Conservation (phyloP, 92 coral and sea anemone species). For the Montipora capitata region DNA sequence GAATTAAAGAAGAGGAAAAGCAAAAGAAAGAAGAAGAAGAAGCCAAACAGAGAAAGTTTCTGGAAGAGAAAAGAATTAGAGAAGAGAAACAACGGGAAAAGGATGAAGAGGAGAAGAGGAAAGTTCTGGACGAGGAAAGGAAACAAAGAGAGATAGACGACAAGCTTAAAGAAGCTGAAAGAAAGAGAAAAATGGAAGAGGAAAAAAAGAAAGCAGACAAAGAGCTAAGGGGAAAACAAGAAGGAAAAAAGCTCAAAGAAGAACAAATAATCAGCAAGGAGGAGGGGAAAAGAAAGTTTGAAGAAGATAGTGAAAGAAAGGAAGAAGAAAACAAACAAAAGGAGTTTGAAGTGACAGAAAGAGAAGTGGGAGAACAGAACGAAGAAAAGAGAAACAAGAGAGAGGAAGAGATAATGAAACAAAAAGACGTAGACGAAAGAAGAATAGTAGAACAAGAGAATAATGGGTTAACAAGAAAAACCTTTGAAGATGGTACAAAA, state of each 20-base stretch:
- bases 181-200: constrained; percentile 20
- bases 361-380: background rate
- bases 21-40: background rate
- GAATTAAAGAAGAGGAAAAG: background rate
- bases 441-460: background rate
- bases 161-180: constrained; percentile 7
- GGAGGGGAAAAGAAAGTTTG: constrained; percentile 27
- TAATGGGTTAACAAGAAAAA: constrained; percentile 3
- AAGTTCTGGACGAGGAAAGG: constrained; percentile 15
- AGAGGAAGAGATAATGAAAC: background rate
- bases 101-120: background rate
- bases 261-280: constrained; percentile 29
- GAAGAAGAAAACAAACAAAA: background rate
- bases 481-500: constrained; percentile 12
- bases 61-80: background rate
- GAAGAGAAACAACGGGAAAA: background rate
- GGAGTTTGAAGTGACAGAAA: background rate
- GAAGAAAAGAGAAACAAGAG: background rate
- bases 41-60: background rate
- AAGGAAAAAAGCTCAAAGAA: constrained; percentile 14
- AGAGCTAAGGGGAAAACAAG: constrained; percentile 16
- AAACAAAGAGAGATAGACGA: background rate
- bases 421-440: background rate
- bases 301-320: background rate
- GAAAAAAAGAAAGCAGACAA: constrained; percentile 43